Evolutionary conservation across 2,888 invertebrate genomes (phyloP), one percentile per base, ranked within the genome.

Genomic region (Volucella inflata): DNA sequence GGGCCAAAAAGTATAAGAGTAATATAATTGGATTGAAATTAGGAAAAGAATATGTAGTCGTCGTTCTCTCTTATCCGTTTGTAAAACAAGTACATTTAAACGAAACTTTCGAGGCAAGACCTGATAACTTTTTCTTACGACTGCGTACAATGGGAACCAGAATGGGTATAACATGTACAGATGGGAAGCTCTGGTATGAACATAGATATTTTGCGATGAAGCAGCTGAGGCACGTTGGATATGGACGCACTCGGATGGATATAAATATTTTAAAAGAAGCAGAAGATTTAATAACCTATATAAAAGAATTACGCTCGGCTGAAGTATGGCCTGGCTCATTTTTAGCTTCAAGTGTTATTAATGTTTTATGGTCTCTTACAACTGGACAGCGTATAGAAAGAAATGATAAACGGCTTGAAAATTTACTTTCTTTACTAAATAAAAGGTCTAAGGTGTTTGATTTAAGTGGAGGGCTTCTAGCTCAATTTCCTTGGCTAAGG

Each of bases 81-180:
- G 92, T 95, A 0, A 93, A 92, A 12, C 92, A 93, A 72, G 93
- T 95, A 2, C 92, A 95, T 59, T 90, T 91, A 0, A 90, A 92
- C 12, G 94, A 95, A 71, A 94, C 94, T 21, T 95, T 93, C 87
- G 94, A 94, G 78, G 95, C 94, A 0, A 91, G 96, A 21, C 96
- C 96, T 0, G 94, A 95, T 89, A 94, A 94, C 80, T 94, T 95
- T 88, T 95, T 95, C 88, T 91, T 94, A 14, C 92, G 93, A 40
- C 89, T 95, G 12, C 92, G 95, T 36, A 94, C 94, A 14, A 93
- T 95, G 93, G 95, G 95, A 30, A 93, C 93, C 1, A 93, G 92
- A 3, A 89, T 90, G 42, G 92, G 92, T 36, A 94, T 95, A 46
- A 94, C 94, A 0, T 94, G 94, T 90, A 93, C 94, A 1, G 94